These are phyloP conservation scores for Schizotus pectinicornis DNA, from an alignment of 2,888 invertebrate genomes.

Conservation along the genomic window DNA sequence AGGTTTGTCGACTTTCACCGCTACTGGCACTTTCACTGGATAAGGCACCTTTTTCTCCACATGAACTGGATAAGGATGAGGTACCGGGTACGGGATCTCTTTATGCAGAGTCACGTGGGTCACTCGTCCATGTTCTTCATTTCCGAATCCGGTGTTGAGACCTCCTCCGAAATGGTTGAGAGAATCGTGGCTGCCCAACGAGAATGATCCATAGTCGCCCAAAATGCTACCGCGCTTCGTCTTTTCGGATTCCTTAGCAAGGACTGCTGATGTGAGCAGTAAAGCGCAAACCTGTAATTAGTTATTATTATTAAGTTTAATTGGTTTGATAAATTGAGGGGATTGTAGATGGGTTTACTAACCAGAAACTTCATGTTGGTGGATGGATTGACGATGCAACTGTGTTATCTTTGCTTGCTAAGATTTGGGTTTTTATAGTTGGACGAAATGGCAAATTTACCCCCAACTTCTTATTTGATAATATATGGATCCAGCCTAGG, in stretches of 20 bases:
- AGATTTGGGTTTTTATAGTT: conserved; percentile 13
- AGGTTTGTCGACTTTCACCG: conserved; percentile 60
- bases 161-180: conserved; percentile 1
- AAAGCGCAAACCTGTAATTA: conserved; percentile 38
- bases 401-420: conserved; percentile 37
- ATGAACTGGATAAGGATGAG: conserved; percentile 5
- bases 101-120: conserved; percentile 24
- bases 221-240: conserved; percentile 36
- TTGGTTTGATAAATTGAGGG: no score
- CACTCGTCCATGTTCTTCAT: conserved; percentile 20
- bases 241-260: conserved; percentile 34
- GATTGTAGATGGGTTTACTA: conserved; percentile 27
- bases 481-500: no score
- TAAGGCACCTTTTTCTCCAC: conserved; percentile 41
- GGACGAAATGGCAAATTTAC: no score
- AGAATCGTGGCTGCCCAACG: no score
- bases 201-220: conserved; percentile 23
- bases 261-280: conserved; percentile 36
- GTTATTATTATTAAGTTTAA: no score
- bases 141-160: conserved; percentile 17
- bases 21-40: conserved; percentile 57
- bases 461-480: no score
- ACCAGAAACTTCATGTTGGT: conserved; percentile 44
- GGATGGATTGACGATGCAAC: conserved; percentile 31
- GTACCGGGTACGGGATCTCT: conserved; percentile 32